A percentile compares a stretch with the other conserved stretches of the same genome.
These are phyloP conservation scores for Falco peregrinus DNA, from an alignment of 2,797 vertebrate genomes.

Conservation along the genomic window DNA sequence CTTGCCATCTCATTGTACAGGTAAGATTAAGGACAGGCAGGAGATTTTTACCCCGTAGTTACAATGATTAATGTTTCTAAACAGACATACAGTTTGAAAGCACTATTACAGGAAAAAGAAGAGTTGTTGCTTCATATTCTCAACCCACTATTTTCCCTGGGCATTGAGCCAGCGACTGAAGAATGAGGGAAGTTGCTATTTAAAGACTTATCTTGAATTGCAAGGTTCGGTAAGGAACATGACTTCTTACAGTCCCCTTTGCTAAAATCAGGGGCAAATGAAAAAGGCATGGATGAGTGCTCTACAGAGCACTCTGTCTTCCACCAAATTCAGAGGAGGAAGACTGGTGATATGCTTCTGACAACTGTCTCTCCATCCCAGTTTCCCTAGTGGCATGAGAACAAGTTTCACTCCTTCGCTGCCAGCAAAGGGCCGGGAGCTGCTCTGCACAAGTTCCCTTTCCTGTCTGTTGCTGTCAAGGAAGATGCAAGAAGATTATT, in stretches of 20 bases:
- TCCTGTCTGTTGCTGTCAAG: not conserved
- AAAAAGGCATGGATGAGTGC: not conserved
- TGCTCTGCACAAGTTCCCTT: not conserved
- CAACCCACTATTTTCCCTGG: constrained; percentile 59
- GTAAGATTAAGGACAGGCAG: constrained; percentile 46
- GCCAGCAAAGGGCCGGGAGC: not conserved
- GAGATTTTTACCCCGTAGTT: constrained; percentile 48
- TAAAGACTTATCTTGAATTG: constrained; percentile 53
- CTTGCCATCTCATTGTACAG: constrained; percentile 30
- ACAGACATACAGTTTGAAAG: constrained; percentile 62
- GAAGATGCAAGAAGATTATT: constrained; percentile 13
- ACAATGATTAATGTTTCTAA: constrained; percentile 65
- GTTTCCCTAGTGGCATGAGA: not conserved
- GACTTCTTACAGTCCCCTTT: not conserved
- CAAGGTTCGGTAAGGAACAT: constrained; percentile 27
- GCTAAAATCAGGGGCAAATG: constrained; percentile 4
- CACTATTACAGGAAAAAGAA: constrained; percentile 33
- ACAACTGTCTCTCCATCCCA: not conserved
- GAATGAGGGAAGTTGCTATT: constrained; percentile 55
- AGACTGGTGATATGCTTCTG: not conserved
- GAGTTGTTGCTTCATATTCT: constrained; percentile 51
- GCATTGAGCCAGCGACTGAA: constrained; percentile 37
- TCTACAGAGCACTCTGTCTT: not conserved
- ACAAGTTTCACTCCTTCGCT: not conserved
- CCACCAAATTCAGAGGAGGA: not conserved